Percentiles rank a stretch among this genome's conserved stretches.
These are phyloP conservation scores for Muntiacus reevesi DNA, from an alignment of 2,113 vertebrate genomes.

Conservation along the genomic window DNA sequence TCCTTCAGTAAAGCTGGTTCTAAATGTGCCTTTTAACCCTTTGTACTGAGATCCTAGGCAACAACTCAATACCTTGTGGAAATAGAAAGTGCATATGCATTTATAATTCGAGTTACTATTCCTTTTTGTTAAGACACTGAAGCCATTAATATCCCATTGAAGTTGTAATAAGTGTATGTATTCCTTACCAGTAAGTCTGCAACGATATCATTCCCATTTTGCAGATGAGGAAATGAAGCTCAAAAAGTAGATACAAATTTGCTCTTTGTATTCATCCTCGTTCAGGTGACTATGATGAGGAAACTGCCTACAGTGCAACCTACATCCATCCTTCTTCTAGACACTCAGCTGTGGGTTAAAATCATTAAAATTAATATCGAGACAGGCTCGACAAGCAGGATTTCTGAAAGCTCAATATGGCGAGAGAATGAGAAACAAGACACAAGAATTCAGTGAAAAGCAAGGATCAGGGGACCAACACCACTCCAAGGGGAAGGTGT, in stretches of 20 bases:
- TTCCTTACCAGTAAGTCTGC: neutral
- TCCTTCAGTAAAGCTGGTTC: neutral
- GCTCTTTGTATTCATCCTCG: neutral
- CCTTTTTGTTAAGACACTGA: neutral
- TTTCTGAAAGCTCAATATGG: neutral
- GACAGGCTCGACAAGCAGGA: neutral
- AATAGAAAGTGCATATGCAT: neutral
- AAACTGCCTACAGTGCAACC: neutral
- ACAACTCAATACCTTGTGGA: neutral
- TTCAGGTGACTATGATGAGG: neutral
- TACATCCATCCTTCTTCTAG: neutral
- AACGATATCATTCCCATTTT: neutral
- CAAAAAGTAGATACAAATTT: neutral
- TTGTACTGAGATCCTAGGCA: neutral
- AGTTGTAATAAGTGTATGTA: neutral
- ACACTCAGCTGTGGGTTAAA: neutral
- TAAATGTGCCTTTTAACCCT: neutral
- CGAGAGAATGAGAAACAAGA: neutral
- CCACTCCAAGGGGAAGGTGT: neutral
- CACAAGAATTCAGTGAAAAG: neutral
- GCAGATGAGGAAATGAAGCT: neutral
- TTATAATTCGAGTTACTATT: neutral
- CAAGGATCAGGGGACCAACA: neutral
- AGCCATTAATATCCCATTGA: neutral
- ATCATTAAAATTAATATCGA: neutral